These are phyloP conservation scores for Leptatherina wallacei DNA, from an alignment of 2,797 vertebrate species.

Conservation along the genomic window DNA sequence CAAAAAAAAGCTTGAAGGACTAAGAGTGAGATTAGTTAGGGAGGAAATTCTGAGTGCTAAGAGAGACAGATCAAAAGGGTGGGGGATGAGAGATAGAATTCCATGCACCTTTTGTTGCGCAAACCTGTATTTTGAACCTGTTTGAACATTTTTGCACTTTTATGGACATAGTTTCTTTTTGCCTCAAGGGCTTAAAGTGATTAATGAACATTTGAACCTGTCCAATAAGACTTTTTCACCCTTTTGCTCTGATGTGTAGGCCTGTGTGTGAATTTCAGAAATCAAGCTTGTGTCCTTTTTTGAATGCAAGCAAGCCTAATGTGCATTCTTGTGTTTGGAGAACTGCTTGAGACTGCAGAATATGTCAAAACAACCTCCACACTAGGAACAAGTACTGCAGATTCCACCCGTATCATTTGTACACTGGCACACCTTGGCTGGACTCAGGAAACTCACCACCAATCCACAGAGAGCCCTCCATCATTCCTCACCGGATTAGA, in stretches of 20 bases:
- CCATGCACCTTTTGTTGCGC: conserved; percentile 65
- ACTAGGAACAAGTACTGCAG: conserved; percentile 77
- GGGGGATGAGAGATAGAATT: conserved; percentile 59
- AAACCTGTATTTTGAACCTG: conserved; percentile 72
- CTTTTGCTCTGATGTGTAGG: conserved; percentile 3
- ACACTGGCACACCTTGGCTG: conserved; percentile 86
- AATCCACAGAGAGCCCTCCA: conserved; percentile 75
- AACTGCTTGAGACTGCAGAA: conserved; percentile 13
- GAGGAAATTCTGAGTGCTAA: conserved; percentile 38
- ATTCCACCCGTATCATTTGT: conserved; percentile 87
- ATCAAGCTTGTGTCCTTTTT: conserved; percentile 32
- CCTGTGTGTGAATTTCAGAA: conserved; percentile 31
- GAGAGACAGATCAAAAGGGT: conserved; percentile 53
- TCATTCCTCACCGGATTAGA: conserved; percentile 78
- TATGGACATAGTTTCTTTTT: conserved; percentile 73
- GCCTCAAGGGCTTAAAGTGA: conserved; percentile 37
- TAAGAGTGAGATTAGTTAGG: conserved; percentile 61
- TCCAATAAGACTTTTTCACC: conserved; percentile 19
- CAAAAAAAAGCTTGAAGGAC: conserved; percentile 46
- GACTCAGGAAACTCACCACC: conserved; percentile 83
- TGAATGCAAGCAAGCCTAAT: conserved; percentile 1
- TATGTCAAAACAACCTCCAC: conserved; percentile 67
- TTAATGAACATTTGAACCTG: conserved; percentile 55
- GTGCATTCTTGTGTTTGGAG: not conserved
- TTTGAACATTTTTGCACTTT: conserved; percentile 62